Conservation (phyloP, 2,888 invertebrate species). For the Cephus rjabovi region DNA sequence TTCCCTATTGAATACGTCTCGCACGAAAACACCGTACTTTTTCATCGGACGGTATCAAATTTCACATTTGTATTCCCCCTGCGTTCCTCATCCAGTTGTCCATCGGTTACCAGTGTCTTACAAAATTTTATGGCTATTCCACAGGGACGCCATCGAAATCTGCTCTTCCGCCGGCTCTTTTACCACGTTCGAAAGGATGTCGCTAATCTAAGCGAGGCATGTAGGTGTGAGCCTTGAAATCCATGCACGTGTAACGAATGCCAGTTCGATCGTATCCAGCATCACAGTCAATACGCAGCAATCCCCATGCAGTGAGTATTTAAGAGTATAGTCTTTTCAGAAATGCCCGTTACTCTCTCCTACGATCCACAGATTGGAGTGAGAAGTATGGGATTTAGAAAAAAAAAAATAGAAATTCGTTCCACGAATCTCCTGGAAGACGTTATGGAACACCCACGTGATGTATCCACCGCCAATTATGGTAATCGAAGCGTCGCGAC, state of each 20-base stretch:
- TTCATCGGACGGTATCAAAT: not conserved
- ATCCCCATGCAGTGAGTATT: not conserved
- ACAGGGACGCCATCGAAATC: not conserved
- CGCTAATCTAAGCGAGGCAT: constrained; percentile 1
- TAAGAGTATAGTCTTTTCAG: not conserved
- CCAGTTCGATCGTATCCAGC: not conserved
- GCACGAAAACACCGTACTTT: not conserved
- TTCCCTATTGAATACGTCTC: not conserved
- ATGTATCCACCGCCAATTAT: not conserved
- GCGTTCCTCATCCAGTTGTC: not conserved
- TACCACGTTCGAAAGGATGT: not conserved
- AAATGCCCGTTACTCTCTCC: not conserved
- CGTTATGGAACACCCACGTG: not conserved
- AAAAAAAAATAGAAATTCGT: constrained; percentile 15
- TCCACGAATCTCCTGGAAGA: not conserved
- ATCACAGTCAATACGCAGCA: not conserved
- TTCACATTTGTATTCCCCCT: not conserved
- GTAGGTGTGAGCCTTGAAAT: constrained; percentile 2
- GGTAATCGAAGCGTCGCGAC: not conserved
- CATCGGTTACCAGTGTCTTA: not conserved
- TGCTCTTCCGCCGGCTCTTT: not conserved
- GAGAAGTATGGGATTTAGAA: constrained; percentile 26
- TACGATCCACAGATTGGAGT: not conserved
- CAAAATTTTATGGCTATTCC: not conserved
- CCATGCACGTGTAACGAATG: not conserved